These are phyloP conservation scores for Procambarus clarkii DNA, from an alignment of 1,140 invertebrate genomes.

Conservation along the genomic window DNA sequence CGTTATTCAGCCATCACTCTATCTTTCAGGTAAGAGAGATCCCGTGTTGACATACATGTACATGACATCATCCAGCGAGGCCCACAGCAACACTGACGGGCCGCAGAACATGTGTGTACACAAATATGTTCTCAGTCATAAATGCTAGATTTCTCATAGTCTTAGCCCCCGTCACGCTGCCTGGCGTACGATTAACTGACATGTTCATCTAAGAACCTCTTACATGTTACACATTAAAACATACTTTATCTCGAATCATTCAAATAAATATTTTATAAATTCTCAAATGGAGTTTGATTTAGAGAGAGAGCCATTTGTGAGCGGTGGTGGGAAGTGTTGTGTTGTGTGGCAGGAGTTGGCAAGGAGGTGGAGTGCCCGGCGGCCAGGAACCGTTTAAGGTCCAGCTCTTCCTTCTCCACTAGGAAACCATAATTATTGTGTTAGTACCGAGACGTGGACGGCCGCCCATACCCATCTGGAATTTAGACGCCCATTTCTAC, in stretches of 20 bases:
- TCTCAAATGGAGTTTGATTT: too few species aligned
- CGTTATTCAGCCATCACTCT: too few species aligned
- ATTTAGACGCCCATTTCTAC: constrained; percentile 68
- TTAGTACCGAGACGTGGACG: constrained; percentile 65
- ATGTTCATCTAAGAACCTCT: not conserved
- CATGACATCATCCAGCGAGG: not conserved
- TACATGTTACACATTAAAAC: not conserved
- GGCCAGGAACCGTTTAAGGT: constrained; percentile 65
- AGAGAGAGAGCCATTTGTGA: too few species aligned
- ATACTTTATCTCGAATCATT: too few species aligned
- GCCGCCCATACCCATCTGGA: constrained; percentile 66
- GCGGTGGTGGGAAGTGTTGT: not conserved
- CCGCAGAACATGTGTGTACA: constrained; percentile 30
- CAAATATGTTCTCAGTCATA: constrained; percentile 36
- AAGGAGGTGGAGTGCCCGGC: constrained; percentile 6
- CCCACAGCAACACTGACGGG: not conserved
- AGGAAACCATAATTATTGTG: constrained; percentile 69
- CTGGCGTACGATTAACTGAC: constrained; percentile 26
- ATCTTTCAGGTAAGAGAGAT: too few species aligned
- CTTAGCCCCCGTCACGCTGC: not conserved
- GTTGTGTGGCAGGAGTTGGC: constrained; percentile 10
- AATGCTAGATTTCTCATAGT: constrained; percentile 43
- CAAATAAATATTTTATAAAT: too few species aligned
- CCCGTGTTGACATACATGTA: not conserved
- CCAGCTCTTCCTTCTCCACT: constrained; percentile 63